phyloP scores from a whole-genome alignment of 2,888 invertebrate species.

The Acholoe squamosa region DNA sequence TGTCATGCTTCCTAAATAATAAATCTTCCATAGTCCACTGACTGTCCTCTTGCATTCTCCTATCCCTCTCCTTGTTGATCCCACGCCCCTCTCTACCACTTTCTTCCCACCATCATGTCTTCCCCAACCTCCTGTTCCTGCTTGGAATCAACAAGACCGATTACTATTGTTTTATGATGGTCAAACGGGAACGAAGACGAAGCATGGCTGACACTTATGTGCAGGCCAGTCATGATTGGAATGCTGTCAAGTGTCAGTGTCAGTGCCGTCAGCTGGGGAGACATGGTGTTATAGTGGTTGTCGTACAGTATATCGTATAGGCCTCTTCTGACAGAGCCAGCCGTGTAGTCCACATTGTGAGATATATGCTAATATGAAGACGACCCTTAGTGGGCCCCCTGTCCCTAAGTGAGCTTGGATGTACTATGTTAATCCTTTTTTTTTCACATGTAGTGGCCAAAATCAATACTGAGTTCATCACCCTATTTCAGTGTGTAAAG shows the following conservation, averaged over 20 bases:
- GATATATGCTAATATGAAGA: too few relatives aligned
- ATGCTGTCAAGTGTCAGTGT: conserved; percentile 44
- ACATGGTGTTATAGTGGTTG: background rate
- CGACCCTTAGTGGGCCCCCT: too few relatives aligned
- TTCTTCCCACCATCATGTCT: background rate
- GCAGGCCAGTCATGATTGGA: conserved; percentile 21
- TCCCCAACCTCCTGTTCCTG: background rate
- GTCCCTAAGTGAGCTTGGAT: too few relatives aligned
- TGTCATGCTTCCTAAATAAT: background rate
- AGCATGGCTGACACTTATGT: conserved; percentile 39
- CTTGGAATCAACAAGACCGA: conserved; percentile 31
- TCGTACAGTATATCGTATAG: too few relatives aligned
- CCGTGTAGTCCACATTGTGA: too few relatives aligned
- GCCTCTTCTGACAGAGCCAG: background rate
- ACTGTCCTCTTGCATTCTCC: background rate
- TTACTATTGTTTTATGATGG: background rate
- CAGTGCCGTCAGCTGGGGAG: background rate
- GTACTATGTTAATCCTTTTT: too few relatives aligned
- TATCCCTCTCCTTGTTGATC: background rate
- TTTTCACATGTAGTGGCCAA: too few relatives aligned
- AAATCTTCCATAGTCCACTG: background rate
- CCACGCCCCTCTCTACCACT: background rate
- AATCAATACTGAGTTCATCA: too few relatives aligned
- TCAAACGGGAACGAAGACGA: background rate
- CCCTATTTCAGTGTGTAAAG: too few relatives aligned